Evolutionary conservation across 1,140 invertebrate species (phyloP).

Genomic region (Aphidius gifuensis): DNA sequence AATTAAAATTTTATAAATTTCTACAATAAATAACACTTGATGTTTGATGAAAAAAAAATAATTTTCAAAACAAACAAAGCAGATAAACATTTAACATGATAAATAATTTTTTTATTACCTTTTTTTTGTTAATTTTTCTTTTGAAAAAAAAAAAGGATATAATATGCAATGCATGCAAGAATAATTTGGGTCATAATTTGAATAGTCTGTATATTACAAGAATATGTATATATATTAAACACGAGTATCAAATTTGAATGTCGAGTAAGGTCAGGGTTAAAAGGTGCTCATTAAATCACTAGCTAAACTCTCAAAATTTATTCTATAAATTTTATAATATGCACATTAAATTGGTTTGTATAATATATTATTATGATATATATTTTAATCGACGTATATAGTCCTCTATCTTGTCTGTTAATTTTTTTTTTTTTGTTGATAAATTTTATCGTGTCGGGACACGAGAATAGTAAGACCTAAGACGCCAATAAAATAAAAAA

Average conservation of each 20-base stretch:
- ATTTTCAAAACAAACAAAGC: no score
- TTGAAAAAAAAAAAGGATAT: neutral
- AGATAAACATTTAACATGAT: no score
- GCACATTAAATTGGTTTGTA: no score
- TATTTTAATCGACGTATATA: no score
- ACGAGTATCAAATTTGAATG: slow-evolving; percentile 12
- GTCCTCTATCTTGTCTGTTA: no score
- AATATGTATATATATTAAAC: slow-evolving; percentile 3
- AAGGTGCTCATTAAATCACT: slow-evolving; percentile 21
- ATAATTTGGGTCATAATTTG: slow-evolving; percentile 28
- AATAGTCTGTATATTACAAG: slow-evolving; percentile 15
- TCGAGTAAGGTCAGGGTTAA: slow-evolving; percentile 24
- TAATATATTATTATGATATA: no score
- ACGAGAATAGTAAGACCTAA: neutral
- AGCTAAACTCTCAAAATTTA: neutral
- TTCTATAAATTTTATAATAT: no score
- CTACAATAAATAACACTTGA: no score
- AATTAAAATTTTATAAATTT: neutral
- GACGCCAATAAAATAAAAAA: neutral
- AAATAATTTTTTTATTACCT: no score
- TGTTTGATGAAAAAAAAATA: neutral
- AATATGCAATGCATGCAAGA: neutral
- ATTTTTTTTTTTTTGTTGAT: neutral
- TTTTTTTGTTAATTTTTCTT: no score
- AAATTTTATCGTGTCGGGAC: slow-evolving; percentile 14